Base-by-base conservation (phyloP, 1,140 invertebrate species). In the Trichonephila clavata region DNA sequence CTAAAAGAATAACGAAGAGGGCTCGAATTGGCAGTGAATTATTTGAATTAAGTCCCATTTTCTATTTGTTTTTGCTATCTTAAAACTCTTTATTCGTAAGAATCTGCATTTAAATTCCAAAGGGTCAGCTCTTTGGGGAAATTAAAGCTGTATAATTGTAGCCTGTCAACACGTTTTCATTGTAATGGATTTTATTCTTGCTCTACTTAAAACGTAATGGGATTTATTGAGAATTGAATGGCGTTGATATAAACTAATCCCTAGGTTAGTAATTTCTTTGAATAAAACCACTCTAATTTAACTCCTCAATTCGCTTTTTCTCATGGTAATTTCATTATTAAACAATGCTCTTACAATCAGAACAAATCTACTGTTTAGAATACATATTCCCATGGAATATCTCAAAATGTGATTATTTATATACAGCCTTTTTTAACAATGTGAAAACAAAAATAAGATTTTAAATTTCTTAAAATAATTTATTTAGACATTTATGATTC, bases 51-150 rank as follows among this genome's bases (percentile, higher is more conserved):
- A 87, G 27, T 63, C 21, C 43, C 20, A 27, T 39, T 24, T 86
- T 59, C 18, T 57, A 63, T 39, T 87, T 87, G 84, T 61, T 39
- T 87, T 87, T 63, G 27, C 59, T 7, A 21, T 87, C 63, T 20
- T 63, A 4, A 87, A 63, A 24, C n/a, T 63, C 59, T 61, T 32
- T 87, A 27, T 63, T n/a, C 21, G 16, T 39, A 32, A 10, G 21
- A 65, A 14, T 63, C 32, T 39, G 4, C 39, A 21, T 87, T 27
- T 87, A 63, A 32, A 63, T 43, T 65, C 16, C 20, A n/a, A 63
- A 87, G 60, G n/a, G n/a, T 20, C 60, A 63, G 39, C 32, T 87
- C 86, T 43, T 57, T n/a, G 18, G 86, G 86, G 86, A 87, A 87
- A 87, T 87, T 63, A 87, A 21, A 16, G 24, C 27, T 32, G 61